Percentiles rank a stretch among this genome's conserved stretches.
Conservation (phyloP, 2,888 invertebrate species). For the Drosophila nigritarsus region DNA sequence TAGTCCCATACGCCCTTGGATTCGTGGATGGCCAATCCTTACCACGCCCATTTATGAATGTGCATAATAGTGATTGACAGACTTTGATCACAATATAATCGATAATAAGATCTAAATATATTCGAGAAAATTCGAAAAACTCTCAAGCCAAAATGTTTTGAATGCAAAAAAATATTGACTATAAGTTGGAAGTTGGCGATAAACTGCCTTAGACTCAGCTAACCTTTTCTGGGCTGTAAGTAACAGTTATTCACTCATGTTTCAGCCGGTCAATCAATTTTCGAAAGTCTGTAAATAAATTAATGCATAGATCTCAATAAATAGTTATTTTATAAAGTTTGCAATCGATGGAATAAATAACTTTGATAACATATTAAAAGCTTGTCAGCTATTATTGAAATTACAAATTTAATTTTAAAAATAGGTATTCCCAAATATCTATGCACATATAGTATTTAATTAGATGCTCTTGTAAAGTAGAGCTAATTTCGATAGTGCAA, state of each 20-base stretch:
- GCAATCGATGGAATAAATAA: not conserved
- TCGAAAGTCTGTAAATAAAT: not conserved
- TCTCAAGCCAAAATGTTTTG: too few species aligned
- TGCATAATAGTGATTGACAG: not conserved
- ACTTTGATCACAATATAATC: not conserved
- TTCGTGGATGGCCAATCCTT: not conserved
- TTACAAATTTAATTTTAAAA: not conserved
- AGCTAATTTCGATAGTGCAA: constrained; percentile 24
- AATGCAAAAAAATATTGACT: too few species aligned
- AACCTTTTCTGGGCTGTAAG: not conserved
- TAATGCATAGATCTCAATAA: not conserved
- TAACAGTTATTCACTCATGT: not conserved
- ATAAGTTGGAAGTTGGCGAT: not conserved
- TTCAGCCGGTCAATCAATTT: not conserved
- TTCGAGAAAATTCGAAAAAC: not conserved
- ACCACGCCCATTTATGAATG: not conserved
- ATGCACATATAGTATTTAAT: too few species aligned
- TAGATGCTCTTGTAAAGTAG: not conserved
- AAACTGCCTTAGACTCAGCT: not conserved
- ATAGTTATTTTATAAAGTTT: not conserved
- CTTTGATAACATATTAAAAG: not conserved
- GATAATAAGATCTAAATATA: not conserved
- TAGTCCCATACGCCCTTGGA: not conserved
- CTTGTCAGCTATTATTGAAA: not conserved
- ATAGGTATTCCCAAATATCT: not conserved